Percentiles rank a stretch among this genome's conserved stretches.
phyloP scores from a whole-genome alignment of 2,888 invertebrate species.

The Rhagophthalmus giganteus region DNA sequence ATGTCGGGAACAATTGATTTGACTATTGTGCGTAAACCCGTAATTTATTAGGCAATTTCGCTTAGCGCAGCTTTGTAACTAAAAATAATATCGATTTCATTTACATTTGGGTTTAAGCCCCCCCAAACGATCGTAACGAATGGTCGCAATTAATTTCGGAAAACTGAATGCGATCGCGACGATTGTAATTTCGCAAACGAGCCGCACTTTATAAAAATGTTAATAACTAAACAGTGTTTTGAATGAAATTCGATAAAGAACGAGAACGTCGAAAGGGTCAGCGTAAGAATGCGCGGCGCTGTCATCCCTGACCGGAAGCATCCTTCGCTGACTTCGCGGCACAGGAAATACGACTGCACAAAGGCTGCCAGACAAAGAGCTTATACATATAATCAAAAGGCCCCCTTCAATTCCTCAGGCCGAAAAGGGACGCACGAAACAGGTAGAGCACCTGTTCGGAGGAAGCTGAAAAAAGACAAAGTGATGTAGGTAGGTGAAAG shows the following conservation, averaged over 20 bases:
- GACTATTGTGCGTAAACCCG: constrained; percentile 42
- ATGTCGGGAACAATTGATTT: constrained; percentile 39
- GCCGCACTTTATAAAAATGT: constrained; percentile 3
- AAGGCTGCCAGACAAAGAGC: constrained; percentile 15
- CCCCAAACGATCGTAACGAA: constrained; percentile 18
- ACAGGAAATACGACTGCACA: constrained; percentile 18
- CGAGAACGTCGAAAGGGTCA: constrained; percentile 40
- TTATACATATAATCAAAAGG: not conserved
- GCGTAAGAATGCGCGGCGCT: constrained; percentile 34
- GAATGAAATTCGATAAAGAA: constrained; percentile 27
- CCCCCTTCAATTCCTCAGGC: not conserved
- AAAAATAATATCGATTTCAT: constrained; percentile 38
- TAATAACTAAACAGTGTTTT: constrained; percentile 4
- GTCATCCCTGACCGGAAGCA: constrained; percentile 40
- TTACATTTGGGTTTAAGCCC: constrained; percentile 19
- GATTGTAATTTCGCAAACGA: constrained; percentile 5
- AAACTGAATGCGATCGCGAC: constrained; percentile 6
- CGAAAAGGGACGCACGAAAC: constrained; percentile 2
- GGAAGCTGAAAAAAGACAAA: constrained; percentile 8
- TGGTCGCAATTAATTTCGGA: constrained; percentile 14
- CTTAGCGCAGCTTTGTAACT: constrained; percentile 33
- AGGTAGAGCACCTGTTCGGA: constrained; percentile 17
- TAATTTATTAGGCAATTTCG: constrained; percentile 44
- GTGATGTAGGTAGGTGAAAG: constrained; percentile 3
- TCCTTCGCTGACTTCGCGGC: constrained; percentile 23